These are phyloP conservation scores for Drepanosiphum platanoidis DNA, from an alignment of 2,888 invertebrate species.

Conservation along the genomic window DNA sequence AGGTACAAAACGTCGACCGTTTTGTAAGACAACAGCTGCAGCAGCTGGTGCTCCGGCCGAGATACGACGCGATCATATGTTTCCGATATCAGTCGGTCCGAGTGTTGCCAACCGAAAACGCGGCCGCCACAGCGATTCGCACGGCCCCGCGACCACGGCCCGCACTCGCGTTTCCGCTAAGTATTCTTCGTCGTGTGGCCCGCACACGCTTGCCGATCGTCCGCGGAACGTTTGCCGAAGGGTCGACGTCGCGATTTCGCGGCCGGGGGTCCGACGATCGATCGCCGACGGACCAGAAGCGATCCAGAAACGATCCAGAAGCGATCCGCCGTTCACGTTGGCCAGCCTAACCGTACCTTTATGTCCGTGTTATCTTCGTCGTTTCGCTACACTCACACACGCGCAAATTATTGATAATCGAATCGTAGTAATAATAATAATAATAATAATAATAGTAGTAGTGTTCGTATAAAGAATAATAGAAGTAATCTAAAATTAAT, in stretches of 20 bases:
- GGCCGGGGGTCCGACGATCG: no score
- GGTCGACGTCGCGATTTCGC: no score
- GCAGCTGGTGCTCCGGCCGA: no score
- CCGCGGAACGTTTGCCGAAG: not conserved
- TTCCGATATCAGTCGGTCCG: not conserved
- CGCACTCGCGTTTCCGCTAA: no score
- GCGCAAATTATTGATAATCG: conserved; percentile 56
- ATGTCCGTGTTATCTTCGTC: conserved; percentile 46
- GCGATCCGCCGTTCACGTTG: conserved; percentile 1
- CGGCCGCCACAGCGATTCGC: not conserved
- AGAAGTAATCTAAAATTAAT: conserved; percentile 42
- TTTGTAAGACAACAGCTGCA: no score
- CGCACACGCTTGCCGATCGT: no score
- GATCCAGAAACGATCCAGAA: no score
- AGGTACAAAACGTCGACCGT: not conserved
- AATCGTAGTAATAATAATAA: conserved; percentile 34
- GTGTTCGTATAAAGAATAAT: conserved; percentile 28
- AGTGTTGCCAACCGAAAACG: conserved; percentile 24
- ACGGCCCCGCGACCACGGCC: not conserved
- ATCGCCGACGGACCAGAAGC: no score
- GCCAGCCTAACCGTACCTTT: conserved; percentile 40
- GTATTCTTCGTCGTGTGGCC: not conserved
- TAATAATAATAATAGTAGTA: no score
- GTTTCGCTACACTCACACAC: not conserved
- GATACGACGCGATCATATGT: conserved; percentile 20